Percentiles rank a stretch among this genome's conserved stretches.
Conservation (phyloP, 2,113 vertebrate genomes). For the Beaufortia kweichowensis region DNA sequence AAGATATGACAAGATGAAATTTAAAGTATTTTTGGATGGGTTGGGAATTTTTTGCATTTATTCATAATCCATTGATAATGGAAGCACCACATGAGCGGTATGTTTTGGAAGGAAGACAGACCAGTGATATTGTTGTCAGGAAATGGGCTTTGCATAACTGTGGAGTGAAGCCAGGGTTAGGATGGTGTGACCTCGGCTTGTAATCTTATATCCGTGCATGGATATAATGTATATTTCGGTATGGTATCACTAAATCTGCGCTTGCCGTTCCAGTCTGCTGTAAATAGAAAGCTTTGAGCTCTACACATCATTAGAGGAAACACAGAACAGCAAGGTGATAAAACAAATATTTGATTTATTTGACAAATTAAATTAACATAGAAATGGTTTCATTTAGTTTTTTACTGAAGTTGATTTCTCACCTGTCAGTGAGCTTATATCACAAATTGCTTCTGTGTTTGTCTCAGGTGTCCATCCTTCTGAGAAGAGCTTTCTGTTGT, state of each 20-base stretch:
- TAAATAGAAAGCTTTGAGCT: not conserved
- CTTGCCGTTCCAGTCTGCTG: not conserved
- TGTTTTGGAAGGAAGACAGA: not conserved
- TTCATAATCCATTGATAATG: not conserved
- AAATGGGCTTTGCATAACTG: constrained; percentile 18
- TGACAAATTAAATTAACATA: too few species aligned
- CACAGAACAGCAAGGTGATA: not conserved
- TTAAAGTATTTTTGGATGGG: not conserved
- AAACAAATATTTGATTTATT: not conserved
- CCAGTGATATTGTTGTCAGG: constrained; percentile 9
- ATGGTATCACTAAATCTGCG: constrained; percentile 3
- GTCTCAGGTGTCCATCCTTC: constrained; percentile 3
- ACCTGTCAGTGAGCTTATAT: too few species aligned
- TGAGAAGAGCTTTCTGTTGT: constrained; percentile 29
- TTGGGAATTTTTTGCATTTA: not conserved
- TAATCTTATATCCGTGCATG: constrained; percentile 3
- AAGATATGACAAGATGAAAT: constrained; percentile 18
- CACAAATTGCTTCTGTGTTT: not conserved
- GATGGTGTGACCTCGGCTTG: constrained; percentile 7
- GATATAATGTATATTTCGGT: not conserved
- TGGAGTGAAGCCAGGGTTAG: not conserved
- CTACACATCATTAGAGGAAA: not conserved
- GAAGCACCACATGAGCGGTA: not conserved
- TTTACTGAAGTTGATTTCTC: too few species aligned
- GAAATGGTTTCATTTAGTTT: too few species aligned